Conservation (phyloP, 92 coral and sea anemone species). For the Parazoanthus darwini region DNA sequence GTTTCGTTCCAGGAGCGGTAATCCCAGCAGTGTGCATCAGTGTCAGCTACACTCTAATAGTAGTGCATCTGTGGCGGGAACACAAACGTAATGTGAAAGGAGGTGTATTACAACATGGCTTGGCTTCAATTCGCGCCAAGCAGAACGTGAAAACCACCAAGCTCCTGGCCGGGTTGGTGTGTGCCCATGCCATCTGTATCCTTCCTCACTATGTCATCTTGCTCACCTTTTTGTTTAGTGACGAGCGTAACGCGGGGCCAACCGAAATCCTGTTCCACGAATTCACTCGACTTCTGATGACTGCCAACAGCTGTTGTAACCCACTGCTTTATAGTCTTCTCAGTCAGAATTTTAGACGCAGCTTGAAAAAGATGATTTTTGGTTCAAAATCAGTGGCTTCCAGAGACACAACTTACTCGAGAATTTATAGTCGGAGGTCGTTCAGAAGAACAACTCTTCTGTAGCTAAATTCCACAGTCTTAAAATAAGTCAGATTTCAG, state of each 20-base stretch:
- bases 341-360: conserved; percentile 50
- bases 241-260: conserved; percentile 25
- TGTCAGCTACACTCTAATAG: conserved; percentile 49
- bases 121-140: conserved; percentile 32
- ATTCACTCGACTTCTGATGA: conserved; percentile 54
- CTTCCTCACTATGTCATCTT: conserved; percentile 48
- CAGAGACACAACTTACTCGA: neutral
- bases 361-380: conserved; percentile 10
- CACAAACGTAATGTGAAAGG: conserved; percentile 8
- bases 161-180: conserved; percentile 28
- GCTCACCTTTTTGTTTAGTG: conserved; percentile 16
- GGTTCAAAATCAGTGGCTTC: neutral
- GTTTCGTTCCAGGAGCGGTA: conserved; percentile 49
- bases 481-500: neutral
- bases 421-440: conserved; percentile 1
- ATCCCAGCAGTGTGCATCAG: conserved; percentile 50
- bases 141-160: conserved; percentile 58
- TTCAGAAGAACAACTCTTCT: neutral
- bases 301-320: conserved; percentile 56
- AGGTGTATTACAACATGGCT: neutral
- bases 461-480: neutral
- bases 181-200: conserved; percentile 35
- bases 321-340: conserved; percentile 56
- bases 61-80: conserved; percentile 21
- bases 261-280: conserved; percentile 35